Conservation (phyloP, 2,113 vertebrate species). For the Proteles cristata region DNA sequence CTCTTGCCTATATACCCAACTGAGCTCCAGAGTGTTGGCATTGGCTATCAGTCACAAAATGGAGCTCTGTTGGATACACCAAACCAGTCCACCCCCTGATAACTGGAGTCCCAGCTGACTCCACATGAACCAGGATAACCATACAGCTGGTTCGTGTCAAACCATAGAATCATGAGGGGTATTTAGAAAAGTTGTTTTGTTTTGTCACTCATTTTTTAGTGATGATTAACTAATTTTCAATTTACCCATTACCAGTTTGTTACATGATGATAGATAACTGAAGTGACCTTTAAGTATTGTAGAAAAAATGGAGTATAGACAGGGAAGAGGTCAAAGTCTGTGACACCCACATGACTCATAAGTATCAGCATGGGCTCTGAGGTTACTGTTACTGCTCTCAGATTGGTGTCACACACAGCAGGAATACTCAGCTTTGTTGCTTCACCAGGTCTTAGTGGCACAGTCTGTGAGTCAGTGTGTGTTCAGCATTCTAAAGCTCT, state of each 20-base stretch:
- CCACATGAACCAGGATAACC: background rate
- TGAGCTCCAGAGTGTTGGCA: background rate
- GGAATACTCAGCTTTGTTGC: background rate
- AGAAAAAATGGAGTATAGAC: background rate
- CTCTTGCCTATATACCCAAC: background rate
- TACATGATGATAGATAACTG: background rate
- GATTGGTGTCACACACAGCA: background rate
- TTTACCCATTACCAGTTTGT: background rate
- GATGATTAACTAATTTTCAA: background rate
- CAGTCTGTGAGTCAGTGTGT: background rate
- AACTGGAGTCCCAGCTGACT: background rate
- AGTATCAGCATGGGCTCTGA: background rate
- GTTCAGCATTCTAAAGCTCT: background rate
- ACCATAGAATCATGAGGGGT: background rate
- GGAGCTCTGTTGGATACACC: background rate
- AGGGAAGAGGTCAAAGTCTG: background rate
- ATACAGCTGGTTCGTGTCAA: background rate
- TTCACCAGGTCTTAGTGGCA: background rate
- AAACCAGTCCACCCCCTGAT: background rate
- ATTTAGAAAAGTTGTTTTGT: background rate
- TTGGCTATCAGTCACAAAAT: background rate
- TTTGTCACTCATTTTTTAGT: background rate
- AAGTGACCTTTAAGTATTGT: background rate
- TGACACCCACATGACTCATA: background rate
- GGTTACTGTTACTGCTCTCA: background rate